These are phyloP conservation scores for Philotrypesis tridentata DNA, from an alignment of 1,140 invertebrate genomes.

Conservation along the genomic window DNA sequence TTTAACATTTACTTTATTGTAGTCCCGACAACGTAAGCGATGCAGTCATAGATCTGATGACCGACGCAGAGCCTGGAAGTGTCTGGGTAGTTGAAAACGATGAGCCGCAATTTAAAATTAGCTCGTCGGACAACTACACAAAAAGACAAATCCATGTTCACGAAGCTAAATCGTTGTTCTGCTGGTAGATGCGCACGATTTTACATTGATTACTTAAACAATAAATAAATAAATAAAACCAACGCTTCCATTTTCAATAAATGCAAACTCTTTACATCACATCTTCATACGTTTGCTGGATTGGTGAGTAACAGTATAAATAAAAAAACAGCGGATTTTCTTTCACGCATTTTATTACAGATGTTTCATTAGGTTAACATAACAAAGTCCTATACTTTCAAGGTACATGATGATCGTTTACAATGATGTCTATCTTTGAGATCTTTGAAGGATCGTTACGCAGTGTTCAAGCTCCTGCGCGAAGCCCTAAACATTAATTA, in stretches of 20 bases:
- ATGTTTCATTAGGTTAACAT: constrained; percentile 72
- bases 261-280: too few species aligned
- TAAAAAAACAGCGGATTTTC: too few species aligned
- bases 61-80: constrained; percentile 63
- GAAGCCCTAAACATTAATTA: constrained; percentile 46
- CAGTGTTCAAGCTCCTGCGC: constrained; percentile 65
- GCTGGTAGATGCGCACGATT: neutral
- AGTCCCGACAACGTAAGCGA: constrained; percentile 4
- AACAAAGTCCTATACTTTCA: constrained; percentile 74
- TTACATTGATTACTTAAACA: too few species aligned
- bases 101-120: constrained; percentile 52
- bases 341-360: constrained; percentile 69
- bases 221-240: too few species aligned
- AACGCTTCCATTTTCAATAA: too few species aligned
- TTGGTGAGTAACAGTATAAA: too few species aligned
- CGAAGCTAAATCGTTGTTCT: neutral
- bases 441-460: constrained; percentile 60
- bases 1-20: neutral
- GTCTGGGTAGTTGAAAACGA: constrained; percentile 68
- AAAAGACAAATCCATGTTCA: neutral
- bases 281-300: too few species aligned
- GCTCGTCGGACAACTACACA: neutral
- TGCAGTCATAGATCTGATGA: constrained; percentile 65
- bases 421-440: constrained; percentile 70
- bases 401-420: constrained; percentile 72